These are phyloP conservation scores for Drosophila mayri DNA, from an alignment of 1,140 invertebrate species.

Conservation along the genomic window DNA sequence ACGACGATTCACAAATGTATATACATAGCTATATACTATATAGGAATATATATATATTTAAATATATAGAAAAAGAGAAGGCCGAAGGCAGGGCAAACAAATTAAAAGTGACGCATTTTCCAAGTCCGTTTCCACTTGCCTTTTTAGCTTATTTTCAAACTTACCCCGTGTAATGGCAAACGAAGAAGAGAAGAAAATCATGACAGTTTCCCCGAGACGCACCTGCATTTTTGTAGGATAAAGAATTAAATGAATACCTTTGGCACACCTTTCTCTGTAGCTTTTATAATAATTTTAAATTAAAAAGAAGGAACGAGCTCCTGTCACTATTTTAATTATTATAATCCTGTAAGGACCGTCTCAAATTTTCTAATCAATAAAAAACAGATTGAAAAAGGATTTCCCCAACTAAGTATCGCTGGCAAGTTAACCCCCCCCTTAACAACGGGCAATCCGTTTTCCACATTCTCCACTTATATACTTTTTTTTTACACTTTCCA, in stretches of 20 bases:
- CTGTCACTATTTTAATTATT: not conserved
- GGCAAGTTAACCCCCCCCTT: not conserved
- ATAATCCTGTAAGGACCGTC: not conserved
- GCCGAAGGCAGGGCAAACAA: constrained; percentile 63
- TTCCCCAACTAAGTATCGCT: not conserved
- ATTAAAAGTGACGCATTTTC: constrained; percentile 76
- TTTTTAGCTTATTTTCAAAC: not conserved
- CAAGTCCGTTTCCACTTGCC: constrained; percentile 7
- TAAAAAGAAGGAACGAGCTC: not conserved
- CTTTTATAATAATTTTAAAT: not conserved
- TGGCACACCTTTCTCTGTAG: not conserved
- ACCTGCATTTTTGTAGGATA: not conserved
- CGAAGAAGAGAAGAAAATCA: not conserved
- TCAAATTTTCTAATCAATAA: not conserved
- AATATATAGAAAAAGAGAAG: constrained; percentile 16
- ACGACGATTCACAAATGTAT: constrained; percentile 22
- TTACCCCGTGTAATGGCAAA: not conserved
- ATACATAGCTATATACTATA: constrained; percentile 9
- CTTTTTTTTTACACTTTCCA: constrained; percentile 46
- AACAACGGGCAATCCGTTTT: constrained; percentile 16
- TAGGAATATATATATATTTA: not conserved
- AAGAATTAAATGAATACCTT: not conserved
- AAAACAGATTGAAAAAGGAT: not conserved
- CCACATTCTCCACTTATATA: constrained; percentile 17
- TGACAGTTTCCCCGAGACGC: not conserved